A percentile compares a stretch with the other conserved stretches of the same genome.
These are phyloP conservation scores for Dryoscopus gambensis DNA, from an alignment of 2,113 vertebrate species.

Conservation along the genomic window DNA sequence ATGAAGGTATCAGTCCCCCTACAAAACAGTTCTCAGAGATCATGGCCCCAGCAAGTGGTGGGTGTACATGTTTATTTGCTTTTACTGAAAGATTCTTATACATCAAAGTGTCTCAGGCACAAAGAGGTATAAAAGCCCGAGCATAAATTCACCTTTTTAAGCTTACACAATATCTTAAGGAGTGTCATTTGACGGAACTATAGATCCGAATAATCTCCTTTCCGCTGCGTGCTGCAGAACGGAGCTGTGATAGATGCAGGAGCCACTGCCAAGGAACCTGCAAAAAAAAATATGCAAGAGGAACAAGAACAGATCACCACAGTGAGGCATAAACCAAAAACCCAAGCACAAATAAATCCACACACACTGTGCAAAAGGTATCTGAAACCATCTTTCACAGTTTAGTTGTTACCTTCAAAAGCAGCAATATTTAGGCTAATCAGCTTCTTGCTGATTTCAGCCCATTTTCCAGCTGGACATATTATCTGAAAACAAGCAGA, in stretches of 20 bases:
- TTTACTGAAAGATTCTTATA: not conserved
- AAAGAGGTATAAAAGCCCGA: not conserved
- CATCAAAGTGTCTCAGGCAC: not conserved
- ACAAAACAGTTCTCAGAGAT: not conserved
- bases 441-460: not conserved
- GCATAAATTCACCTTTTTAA: not conserved
- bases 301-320: not conserved
- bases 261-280: not conserved
- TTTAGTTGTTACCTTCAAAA: not conserved
- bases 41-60: not conserved
- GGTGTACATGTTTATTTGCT: not conserved
- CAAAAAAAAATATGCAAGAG: constrained; percentile 21
- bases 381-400: not conserved
- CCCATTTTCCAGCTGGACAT: not conserved
- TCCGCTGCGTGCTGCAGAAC: not conserved
- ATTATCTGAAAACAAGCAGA: not conserved
- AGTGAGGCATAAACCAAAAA: not conserved
- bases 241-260: not conserved
- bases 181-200: not conserved
- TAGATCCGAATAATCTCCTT: constrained; percentile 4
- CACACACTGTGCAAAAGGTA: not conserved
- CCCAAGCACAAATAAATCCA: not conserved
- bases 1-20: not conserved
- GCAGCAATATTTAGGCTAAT: not conserved
- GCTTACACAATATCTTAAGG: not conserved